Conservation (phyloP, 2,113 vertebrate species). For the Gallinago undulata region DNA sequence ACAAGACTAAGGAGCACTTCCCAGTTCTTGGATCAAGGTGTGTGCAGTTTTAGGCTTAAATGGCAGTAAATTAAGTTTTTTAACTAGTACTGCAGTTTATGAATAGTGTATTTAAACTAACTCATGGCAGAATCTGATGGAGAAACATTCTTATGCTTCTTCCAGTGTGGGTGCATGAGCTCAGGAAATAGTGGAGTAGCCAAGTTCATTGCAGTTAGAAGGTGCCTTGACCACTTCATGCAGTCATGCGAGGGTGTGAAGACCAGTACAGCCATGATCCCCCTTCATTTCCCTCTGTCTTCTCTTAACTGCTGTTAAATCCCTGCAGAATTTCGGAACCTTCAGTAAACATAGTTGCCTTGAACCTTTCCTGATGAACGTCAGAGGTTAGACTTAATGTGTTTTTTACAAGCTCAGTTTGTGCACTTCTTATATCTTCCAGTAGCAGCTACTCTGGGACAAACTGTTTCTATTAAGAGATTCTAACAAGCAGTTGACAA, state of each 20-base stretch:
- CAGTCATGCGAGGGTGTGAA: background rate
- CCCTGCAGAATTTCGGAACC: background rate
- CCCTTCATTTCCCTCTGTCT: background rate
- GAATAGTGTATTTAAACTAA: background rate
- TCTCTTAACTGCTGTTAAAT: background rate
- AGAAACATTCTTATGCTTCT: background rate
- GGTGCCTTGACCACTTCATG: background rate
- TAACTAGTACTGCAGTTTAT: background rate
- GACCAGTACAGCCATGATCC: background rate
- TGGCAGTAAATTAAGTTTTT: background rate
- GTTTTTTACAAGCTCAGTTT: background rate
- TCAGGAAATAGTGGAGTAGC: background rate
- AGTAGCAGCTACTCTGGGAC: background rate
- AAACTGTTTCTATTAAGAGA: background rate
- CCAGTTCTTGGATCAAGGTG: background rate
- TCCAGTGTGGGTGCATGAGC: background rate
- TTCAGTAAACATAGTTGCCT: background rate
- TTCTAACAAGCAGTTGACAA: background rate
- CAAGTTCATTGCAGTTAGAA: background rate
- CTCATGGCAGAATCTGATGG: background rate
- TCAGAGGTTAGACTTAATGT: background rate
- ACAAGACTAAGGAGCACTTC: background rate
- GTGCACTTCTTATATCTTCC: background rate
- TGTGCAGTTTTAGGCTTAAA: background rate
- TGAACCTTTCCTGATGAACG: background rate